Evolutionary conservation across 1,140 invertebrate species (phyloP), one percentile per base, ranked within the genome.

Genomic region (Drosophila seguyi): DNA sequence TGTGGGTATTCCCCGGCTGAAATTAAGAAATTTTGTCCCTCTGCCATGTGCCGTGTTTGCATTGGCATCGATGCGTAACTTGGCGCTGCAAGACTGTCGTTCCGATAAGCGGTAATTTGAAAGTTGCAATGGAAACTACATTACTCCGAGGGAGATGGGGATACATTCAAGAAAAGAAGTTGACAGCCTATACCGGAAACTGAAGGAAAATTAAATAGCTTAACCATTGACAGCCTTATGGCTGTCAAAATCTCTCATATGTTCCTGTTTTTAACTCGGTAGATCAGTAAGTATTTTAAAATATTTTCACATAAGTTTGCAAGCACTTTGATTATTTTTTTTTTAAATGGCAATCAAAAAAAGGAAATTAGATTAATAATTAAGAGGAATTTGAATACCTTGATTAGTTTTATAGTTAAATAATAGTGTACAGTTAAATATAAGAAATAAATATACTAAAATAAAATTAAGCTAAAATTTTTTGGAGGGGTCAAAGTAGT

Each of bases 1-100:
- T 27, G 8, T 34, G 29, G 58, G 18, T 34, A 47, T 53, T 44
- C 29, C 48, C 41, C 20, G 34, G 31, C 47, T 67, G 74, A 77
- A 77, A 77, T 77, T 76, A 77, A 77, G 74, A 76, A 76, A 77
- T 77, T 77, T 77, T 77, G 74, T 75, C 31, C 60, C 62, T 39
- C 66, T 38, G 29, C 38, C 66, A 63, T 55, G 72, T 31, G 53
- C 73, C 47, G 50, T 77, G 56, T 66, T 58, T 63, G 48, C 41
- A 55, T 72, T 60, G 68, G 44, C 71, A 74, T 74, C 68, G 48
- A 61, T 74, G 67, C 69, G 57, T 73, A 45, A 55, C 41, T 73
- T 53, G 75, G 27, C 39, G 36, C 55, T 50, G 72, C 44, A 68
- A 52, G 45, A 25, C 61, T 36, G 38, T 13, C 44, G 34, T 31